phyloP scores from a whole-genome alignment of 2,797 vertebrate species.

The Cossypha polioptera region DNA sequence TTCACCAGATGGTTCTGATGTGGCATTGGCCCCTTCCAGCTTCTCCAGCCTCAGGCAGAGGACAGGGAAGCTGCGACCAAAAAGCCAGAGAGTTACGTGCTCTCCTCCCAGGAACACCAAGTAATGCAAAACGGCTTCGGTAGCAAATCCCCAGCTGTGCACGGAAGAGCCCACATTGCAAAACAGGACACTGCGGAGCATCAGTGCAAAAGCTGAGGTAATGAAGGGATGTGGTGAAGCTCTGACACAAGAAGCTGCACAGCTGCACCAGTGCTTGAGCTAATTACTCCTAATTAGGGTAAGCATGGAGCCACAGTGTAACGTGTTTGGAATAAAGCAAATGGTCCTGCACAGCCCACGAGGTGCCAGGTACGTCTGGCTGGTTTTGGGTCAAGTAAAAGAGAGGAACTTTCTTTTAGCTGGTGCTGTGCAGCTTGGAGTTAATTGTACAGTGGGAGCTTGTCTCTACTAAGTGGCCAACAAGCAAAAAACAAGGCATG shows the following conservation, averaged over 20 bases:
- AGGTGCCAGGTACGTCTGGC: background rate
- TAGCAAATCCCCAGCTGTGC: background rate
- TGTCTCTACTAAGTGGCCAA: background rate
- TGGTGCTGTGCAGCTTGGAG: background rate
- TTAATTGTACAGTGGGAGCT: background rate
- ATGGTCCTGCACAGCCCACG: background rate
- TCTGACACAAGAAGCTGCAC: background rate
- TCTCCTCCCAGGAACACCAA: background rate
- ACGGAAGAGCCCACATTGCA: background rate
- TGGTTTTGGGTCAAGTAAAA: background rate
- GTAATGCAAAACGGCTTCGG: background rate
- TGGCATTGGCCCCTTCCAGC: slow-evolving; percentile 9
- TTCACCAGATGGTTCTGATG: slow-evolving; percentile 18
- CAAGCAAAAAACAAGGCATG: background rate
- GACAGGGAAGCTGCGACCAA: background rate
- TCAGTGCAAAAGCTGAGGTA: background rate
- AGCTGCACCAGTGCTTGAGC: background rate
- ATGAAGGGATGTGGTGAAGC: background rate
- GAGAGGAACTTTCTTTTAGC: background rate
- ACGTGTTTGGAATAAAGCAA: accelerated
- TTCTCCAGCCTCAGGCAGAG: background rate
- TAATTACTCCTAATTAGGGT: slow-evolving; percentile 26
- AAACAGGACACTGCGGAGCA: background rate
- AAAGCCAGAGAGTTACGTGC: background rate
- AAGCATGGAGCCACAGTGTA: background rate